Evolutionary conservation across 2,797 vertebrate species (phyloP), one percentile per base, ranked within the genome.

Genomic region (Gymnothorax reevesii): DNA sequence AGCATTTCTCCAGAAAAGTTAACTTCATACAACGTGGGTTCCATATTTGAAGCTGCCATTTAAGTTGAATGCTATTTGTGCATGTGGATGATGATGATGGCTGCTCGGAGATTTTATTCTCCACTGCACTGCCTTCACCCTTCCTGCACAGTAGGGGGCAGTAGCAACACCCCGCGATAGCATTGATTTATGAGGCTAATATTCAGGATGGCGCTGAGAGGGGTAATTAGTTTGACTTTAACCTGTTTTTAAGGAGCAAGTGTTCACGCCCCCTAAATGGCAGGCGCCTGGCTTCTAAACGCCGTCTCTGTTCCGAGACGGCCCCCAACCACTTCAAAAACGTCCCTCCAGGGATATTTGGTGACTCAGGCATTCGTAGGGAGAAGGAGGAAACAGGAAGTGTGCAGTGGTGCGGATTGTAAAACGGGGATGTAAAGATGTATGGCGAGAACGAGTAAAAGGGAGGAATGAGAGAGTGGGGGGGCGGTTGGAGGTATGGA

Each of bases 181-280:
- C 1, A n/a, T 10, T 27, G 25, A 73, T 73, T 73, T 73, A 73
- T 15, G 69, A 42, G 33, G 33, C 33, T 42, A 42, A 42, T 42
- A 42, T 42, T 42, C 33, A 42, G 33, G 33, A 42, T 42, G 33
- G 33, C 33, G 33, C 33, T 2, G 33, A 54, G 20, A 49, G 73
- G 85, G 77, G 42, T 79, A 64, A 86, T 86, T 86, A 86, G 82
- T 77, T 82, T 79, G 49, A 55, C 75, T 80, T 86, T 79, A 82
- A 42, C 85, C 85, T 27, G 20, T 82, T 49, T 55, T 86, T 82
- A 86, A 86, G 85, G 77, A 79, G 20, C 33, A 77, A 57, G 57
- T 42, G 59, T 80, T 55, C 77, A 82, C 85, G 33, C 85, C 85
- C 75, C 75, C 85, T 7, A 86, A 86, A 82, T 86, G 85, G 66